phyloP scores from a whole-genome alignment of 2,888 invertebrate genomes.

The Acronicta psi region DNA sequence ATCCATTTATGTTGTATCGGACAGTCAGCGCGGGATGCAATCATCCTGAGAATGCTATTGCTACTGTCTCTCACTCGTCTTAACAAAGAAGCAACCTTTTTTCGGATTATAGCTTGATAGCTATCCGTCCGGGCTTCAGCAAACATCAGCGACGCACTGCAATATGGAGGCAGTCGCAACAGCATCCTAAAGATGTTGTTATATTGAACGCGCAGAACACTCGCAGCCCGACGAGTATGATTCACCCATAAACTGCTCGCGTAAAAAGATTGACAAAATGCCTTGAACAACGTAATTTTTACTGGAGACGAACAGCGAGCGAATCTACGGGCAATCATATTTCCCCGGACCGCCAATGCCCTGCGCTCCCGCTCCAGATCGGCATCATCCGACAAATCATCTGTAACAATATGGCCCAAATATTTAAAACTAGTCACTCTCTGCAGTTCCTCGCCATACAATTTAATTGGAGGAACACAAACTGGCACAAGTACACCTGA shows the following conservation, averaged over 20 bases:
- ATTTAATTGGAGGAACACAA: slow-evolving; percentile 1
- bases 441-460: slow-evolving; percentile 4
- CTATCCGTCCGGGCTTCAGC: not conserved
- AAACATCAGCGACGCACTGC: slow-evolving; percentile 4
- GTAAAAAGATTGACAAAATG: not conserved
- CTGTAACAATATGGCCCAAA: slow-evolving; percentile 3
- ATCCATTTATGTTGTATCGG: not conserved
- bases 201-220: not conserved
- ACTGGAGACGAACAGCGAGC: not conserved
- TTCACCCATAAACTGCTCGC: slow-evolving; percentile 3
- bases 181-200: slow-evolving; percentile 1
- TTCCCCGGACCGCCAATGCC: not conserved
- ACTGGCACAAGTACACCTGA: not conserved
- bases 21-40: not conserved
- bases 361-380: not conserved
- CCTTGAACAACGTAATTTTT: not conserved
- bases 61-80: not conserved
- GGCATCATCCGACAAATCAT: not conserved
- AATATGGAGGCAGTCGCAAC: slow-evolving; percentile 1
- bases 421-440: slow-evolving; percentile 4
- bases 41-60: not conserved
- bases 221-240: slow-evolving; percentile 3
- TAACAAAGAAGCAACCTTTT: not conserved
- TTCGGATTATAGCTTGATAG: slow-evolving; percentile 1
- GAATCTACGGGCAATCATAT: slow-evolving; percentile 2